These are phyloP conservation scores for Phainopepla nitens DNA, from an alignment of 2,113 vertebrate species.

Conservation along the genomic window DNA sequence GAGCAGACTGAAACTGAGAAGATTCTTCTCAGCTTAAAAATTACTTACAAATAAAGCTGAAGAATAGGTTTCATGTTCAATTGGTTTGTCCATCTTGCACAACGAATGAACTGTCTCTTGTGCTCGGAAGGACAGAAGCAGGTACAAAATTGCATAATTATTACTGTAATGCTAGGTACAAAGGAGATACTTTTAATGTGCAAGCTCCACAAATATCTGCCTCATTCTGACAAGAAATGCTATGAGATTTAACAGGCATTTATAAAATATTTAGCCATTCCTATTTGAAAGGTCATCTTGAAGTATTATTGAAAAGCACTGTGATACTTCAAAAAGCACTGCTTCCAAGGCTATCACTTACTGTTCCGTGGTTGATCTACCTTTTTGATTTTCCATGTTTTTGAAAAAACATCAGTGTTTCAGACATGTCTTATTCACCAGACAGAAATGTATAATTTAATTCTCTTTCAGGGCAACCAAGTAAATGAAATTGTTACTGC, in stretches of 20 bases:
- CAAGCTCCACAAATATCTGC: not conserved
- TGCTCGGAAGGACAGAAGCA: not conserved
- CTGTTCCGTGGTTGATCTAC: not conserved
- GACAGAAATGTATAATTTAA: not conserved
- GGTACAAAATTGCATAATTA: not conserved
- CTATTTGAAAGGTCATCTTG: not conserved
- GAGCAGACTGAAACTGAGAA: not conserved
- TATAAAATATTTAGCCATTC: not conserved
- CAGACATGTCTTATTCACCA: not conserved
- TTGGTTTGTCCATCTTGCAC: not conserved
- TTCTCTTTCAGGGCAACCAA: not conserved
- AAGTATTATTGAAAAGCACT: not conserved
- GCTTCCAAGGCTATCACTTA: not conserved
- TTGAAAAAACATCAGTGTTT: not conserved
- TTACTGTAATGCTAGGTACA: not conserved
- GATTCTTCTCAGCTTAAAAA: not conserved
- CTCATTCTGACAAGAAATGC: not conserved
- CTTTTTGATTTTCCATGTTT: not conserved
- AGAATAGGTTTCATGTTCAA: not conserved
- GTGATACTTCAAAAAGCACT: not conserved
- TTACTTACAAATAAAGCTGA: not conserved
- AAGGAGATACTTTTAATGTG: not conserved
- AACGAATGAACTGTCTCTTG: not conserved
- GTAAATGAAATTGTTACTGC: not conserved
- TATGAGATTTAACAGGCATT: not conserved